Percentiles rank a stretch among this genome's conserved stretches.
Evolutionary conservation across 2,113 vertebrate species (phyloP).

Genomic region (Actinemys pallida): DNA sequence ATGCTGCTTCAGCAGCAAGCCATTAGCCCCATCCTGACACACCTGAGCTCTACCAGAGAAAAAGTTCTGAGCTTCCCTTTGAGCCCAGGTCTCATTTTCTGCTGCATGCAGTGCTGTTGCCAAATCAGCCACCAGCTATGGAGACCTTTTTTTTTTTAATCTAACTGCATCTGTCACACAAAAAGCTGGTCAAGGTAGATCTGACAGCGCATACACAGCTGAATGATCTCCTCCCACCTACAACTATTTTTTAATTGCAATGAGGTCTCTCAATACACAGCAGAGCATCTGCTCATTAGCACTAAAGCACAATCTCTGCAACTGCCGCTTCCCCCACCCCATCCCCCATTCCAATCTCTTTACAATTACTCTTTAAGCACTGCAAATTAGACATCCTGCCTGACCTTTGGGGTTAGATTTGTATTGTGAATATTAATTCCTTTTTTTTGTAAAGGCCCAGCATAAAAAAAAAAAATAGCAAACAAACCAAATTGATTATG

Average conservation of each 20-base stretch:
- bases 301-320: slow-evolving; percentile 62
- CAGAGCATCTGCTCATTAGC: slow-evolving; percentile 81
- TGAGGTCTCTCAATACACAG: slow-evolving; percentile 70
- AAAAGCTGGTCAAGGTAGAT: slow-evolving; percentile 74
- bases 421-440: slow-evolving; percentile 46
- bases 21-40: not conserved
- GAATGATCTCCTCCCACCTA: slow-evolving; percentile 72
- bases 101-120: slow-evolving; percentile 21
- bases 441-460: not conserved
- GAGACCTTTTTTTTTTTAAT: not conserved
- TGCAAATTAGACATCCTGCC: slow-evolving; percentile 52
- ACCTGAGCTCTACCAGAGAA: not conserved
- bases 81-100: not conserved
- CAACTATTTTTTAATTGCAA: slow-evolving; percentile 75
- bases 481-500: slow-evolving; percentile 29
- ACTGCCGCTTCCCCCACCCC: slow-evolving; percentile 56
- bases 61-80: not conserved
- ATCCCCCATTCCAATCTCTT: slow-evolving; percentile 55
- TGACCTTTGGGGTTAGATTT: slow-evolving; percentile 54
- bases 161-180: slow-evolving; percentile 51
- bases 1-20: not conserved
- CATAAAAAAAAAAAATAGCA: not conserved
- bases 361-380: slow-evolving; percentile 65
- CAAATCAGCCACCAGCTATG: slow-evolving; percentile 36
- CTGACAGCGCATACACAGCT: slow-evolving; percentile 60